Evolutionary conservation across 2,113 vertebrate genomes (phyloP), one percentile per base, ranked within the genome.

Genomic region (Indicator indicator): DNA sequence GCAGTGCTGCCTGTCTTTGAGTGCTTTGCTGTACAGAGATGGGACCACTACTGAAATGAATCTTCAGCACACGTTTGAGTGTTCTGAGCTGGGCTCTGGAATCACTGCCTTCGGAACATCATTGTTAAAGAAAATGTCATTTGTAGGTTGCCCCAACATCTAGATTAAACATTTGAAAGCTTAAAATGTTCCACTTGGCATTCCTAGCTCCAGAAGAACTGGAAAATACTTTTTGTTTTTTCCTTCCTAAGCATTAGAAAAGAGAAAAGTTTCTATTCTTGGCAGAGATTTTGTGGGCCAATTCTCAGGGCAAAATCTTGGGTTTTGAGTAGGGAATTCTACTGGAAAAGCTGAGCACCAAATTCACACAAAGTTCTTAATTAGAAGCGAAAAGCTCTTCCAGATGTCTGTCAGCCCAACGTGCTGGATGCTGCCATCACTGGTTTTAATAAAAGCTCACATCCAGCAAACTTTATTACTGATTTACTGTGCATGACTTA

Each of bases 361-460:
- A 93, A 96, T 95, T 93, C 85, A 93, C 91, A 90, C 91, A 91
- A 87, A 88, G 58, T 85, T 65, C 93, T 95, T 89, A 88, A 95
- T 96, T 95, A 86, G 84, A 95, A 94, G 20, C 83, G 87, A 89
- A 94, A 94, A 96, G 71, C 88, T 96, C 81, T 96, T 94, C 87
- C 85, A 93, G 93, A 96, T 96, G 91, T 96, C 89, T 91, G 89
- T 95, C 86, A 89, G 71, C 73, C 83, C 73, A 79, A 40, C 60
- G 67, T 88, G 58, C 73, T 95, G 65, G 59, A 94, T 95, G 78
- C 86, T 94, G 90, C 96, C 73, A 84, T 95, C 46, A 9, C 93
- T 96, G 95, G 89, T 93, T 94, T 93, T 94, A 96, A 95, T 94
- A 96, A 96, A 93, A 93, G 52, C 91, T 93, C 76, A 62, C 63